These are phyloP conservation scores for Sphaerophoria rueppellii DNA, from an alignment of 2,888 invertebrate genomes.

Conservation along the genomic window DNA sequence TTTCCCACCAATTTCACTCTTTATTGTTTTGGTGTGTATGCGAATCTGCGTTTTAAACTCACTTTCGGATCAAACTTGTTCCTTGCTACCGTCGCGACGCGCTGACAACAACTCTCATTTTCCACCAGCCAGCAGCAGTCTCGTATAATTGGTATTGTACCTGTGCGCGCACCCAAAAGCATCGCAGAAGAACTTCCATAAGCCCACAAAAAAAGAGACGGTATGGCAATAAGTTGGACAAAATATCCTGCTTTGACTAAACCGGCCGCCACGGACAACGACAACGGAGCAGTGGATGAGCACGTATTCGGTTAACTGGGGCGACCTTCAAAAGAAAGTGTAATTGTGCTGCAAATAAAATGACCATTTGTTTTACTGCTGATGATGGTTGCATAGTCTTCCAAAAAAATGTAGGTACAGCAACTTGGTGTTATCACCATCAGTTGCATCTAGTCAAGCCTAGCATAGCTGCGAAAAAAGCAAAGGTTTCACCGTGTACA, in stretches of 20 bases:
- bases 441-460: conserved; percentile 3
- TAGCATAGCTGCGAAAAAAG: no score
- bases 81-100: conserved; percentile 35
- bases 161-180: conserved; percentile 42
- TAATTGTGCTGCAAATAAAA: conserved; percentile 49
- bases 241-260: conserved; percentile 53
- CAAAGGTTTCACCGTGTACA: no score
- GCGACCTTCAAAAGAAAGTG: conserved; percentile 73
- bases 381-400: conserved; percentile 2
- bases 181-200: conserved; percentile 48
- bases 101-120: conserved; percentile 60
- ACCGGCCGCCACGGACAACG: conserved; percentile 43
- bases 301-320: conserved; percentile 72
- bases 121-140: conserved; percentile 40
- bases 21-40: conserved; percentile 50
- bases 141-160: conserved; percentile 71
- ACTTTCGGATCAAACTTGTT: conserved; percentile 71
- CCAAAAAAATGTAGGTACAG: not conserved
- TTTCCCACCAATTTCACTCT: conserved; percentile 73
- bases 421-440: conserved; percentile 18
- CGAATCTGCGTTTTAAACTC: conserved; percentile 57
- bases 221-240: conserved; percentile 9
- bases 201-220: conserved; percentile 24
- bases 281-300: conserved; percentile 42
- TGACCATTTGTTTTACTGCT: conserved; percentile 21